These are phyloP conservation scores for Riptortus pedestris DNA, from an alignment of 1,140 invertebrate species.

Conservation along the genomic window DNA sequence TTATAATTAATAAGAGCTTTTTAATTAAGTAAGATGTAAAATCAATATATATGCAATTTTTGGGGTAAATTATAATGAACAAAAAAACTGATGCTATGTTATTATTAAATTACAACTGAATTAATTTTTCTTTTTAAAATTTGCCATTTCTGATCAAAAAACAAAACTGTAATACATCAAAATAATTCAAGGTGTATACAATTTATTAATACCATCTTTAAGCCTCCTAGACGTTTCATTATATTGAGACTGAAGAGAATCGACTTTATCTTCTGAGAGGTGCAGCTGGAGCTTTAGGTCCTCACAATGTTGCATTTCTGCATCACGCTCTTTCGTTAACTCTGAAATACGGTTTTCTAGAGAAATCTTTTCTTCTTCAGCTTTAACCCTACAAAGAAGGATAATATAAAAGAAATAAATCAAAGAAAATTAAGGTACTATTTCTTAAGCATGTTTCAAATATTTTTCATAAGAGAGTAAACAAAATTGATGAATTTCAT, in stretches of 20 bases:
- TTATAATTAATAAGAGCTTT: too few relatives aligned
- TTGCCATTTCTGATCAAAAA: too few relatives aligned
- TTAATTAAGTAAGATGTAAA: too few relatives aligned
- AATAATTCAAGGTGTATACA: too few relatives aligned
- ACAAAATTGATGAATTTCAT: background rate
- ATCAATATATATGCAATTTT: too few relatives aligned
- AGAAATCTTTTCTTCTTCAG: slow-evolving; percentile 59
- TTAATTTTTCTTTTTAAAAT: too few relatives aligned
- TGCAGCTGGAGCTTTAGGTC: slow-evolving; percentile 66
- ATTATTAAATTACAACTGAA: too few relatives aligned
- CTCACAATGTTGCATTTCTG: slow-evolving; percentile 52
- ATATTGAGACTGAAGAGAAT: slow-evolving; percentile 57
- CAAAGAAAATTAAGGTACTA: slow-evolving; percentile 4
- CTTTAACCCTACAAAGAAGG: slow-evolving; percentile 40
- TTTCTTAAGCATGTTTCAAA: background rate
- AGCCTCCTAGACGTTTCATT: slow-evolving; percentile 63
- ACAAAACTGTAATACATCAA: background rate
- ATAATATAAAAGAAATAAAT: slow-evolving; percentile 24
- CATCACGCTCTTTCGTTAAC: slow-evolving; percentile 57
- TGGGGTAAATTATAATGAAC: too few relatives aligned
- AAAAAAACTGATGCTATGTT: too few relatives aligned
- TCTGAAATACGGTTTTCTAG: slow-evolving; percentile 60
- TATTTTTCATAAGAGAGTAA: background rate
- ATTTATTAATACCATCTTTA: slow-evolving; percentile 55
- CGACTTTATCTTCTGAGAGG: slow-evolving; percentile 63